Evolutionary conservation across 2,888 invertebrate species (phyloP).

Genomic region (Terebella lapidaria): DNA sequence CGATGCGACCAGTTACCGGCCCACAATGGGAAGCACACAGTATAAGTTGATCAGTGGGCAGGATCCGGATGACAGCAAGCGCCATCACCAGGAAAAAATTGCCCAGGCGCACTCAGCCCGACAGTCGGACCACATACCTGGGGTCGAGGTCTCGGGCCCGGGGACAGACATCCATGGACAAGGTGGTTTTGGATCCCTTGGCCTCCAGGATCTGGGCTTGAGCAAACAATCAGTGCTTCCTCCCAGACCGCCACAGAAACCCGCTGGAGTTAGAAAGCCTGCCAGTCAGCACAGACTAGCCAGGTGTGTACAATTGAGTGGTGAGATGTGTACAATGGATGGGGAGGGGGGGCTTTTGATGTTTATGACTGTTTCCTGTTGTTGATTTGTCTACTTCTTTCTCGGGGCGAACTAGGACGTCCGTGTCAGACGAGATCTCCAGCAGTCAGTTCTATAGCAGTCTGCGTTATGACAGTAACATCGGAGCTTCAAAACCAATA

Average conservation of each 20-base stretch:
- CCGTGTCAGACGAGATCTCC: neutral
- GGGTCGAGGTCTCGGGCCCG: neutral
- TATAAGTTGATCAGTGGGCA: slow-evolving; percentile 35
- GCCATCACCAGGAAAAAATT: slow-evolving; percentile 51
- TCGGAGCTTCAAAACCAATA: neutral
- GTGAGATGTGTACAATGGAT: neutral
- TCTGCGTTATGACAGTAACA: neutral
- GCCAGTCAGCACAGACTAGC: neutral
- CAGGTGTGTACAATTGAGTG: neutral
- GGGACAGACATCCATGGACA: neutral
- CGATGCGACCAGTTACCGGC: slow-evolving; percentile 20
- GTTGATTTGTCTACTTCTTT: no score
- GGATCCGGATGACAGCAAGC: slow-evolving; percentile 44
- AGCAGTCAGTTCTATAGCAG: neutral
- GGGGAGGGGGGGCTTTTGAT: no score
- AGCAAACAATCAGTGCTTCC: neutral
- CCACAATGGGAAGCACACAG: slow-evolving; percentile 36
- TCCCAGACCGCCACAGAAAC: slow-evolving; percentile 3
- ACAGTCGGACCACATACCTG: slow-evolving; percentile 15
- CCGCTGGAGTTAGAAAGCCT: neutral
- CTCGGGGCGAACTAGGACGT: neutral
- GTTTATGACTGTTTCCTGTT: no score
- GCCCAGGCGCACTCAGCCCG: slow-evolving; percentile 48
- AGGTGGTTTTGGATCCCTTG: neutral
- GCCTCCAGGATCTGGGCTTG: neutral